Percentiles rank a stretch among this genome's conserved stretches.
Conservation (phyloP, 2,797 vertebrate species). For the Acestrorhynchus altus region DNA sequence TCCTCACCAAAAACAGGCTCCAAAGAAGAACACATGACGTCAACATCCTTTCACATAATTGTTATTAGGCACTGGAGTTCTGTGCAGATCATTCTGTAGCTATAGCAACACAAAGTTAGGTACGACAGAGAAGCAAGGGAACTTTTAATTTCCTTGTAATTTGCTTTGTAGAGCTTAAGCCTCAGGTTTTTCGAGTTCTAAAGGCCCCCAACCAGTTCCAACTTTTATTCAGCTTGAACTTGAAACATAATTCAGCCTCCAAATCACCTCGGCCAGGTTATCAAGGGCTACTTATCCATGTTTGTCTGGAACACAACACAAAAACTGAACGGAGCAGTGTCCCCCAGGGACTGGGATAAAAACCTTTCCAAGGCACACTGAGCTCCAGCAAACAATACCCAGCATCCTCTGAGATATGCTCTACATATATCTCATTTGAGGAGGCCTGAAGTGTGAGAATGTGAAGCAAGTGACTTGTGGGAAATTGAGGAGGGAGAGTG, state of each 20-base stretch:
- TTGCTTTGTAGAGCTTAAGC: background rate
- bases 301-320: no score
- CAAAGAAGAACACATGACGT: conserved; percentile 39
- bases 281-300: no score
- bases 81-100: background rate
- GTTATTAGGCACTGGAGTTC: conserved; percentile 1
- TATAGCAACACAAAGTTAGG: conserved; percentile 42
- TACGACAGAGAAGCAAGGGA: conserved; percentile 1
- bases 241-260: background rate
- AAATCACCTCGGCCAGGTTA: background rate
- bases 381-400: conserved; percentile 18
- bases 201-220: background rate
- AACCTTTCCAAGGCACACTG: background rate
- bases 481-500: background rate
- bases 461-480: conserved; percentile 20
- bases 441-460: background rate
- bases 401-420: conserved; percentile 15
- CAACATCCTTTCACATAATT: conserved; percentile 44
- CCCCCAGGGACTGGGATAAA: background rate
- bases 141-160: background rate
- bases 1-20: conserved; percentile 40
- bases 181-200: background rate
- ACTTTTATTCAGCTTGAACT: background rate
- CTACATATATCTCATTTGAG: conserved; percentile 19
- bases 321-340: background rate